phyloP scores from a whole-genome alignment of 1,140 invertebrate species.

The Hypothenemus hampei region DNA sequence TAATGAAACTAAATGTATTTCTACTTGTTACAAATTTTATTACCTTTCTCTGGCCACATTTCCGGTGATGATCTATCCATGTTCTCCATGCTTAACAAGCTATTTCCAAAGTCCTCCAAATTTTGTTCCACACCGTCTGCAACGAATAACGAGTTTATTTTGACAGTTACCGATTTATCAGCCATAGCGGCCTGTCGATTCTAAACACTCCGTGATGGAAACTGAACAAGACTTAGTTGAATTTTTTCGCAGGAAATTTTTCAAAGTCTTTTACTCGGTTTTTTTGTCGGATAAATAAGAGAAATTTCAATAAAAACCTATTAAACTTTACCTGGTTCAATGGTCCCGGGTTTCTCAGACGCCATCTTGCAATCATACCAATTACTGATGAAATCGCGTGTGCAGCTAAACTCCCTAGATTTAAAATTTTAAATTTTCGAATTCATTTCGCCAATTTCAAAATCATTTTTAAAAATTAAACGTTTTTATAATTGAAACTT shows the following conservation, averaged over 20 bases:
- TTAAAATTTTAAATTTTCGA: conserved; percentile 22
- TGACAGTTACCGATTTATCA: conserved; percentile 25
- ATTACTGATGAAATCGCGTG: conserved; percentile 15
- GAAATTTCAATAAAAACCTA: background rate
- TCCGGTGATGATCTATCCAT: conserved; percentile 86
- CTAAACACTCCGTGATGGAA: too few relatives aligned
- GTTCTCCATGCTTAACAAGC: conserved; percentile 78
- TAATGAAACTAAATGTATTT: too few relatives aligned
- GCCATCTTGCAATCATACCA: conserved; percentile 44
- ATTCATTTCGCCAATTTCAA: background rate
- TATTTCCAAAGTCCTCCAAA: conserved; percentile 58
- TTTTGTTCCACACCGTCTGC: conserved; percentile 37
- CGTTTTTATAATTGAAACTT: too few relatives aligned
- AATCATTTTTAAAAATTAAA: too few relatives aligned
- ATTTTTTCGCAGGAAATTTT: too few relatives aligned
- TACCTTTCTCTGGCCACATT: conserved; percentile 91
- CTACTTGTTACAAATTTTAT: too few relatives aligned
- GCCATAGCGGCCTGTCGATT: conserved; percentile 6
- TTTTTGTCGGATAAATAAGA: too few relatives aligned
- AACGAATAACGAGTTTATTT: conserved; percentile 30
- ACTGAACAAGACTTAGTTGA: too few relatives aligned
- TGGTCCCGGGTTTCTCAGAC: conserved; percentile 44
- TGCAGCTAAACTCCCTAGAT: conserved; percentile 17
- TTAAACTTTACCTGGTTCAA: conserved; percentile 42
- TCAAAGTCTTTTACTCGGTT: too few relatives aligned